Conservation (phyloP, 2,113 vertebrate species). For the Tichodroma muraria region DNA sequence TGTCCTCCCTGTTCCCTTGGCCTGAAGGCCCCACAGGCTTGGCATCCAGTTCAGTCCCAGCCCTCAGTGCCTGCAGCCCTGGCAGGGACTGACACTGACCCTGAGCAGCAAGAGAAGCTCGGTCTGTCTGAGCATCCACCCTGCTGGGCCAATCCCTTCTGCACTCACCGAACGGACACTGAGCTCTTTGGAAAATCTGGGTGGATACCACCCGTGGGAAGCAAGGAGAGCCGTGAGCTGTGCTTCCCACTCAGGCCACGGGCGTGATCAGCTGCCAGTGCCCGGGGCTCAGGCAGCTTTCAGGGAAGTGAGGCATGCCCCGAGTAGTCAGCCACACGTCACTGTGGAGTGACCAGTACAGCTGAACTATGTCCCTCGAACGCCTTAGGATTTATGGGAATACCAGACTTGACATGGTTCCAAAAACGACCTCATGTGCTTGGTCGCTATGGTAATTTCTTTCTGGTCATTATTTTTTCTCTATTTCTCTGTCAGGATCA, state of each 20-base stretch:
- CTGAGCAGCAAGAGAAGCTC: background rate
- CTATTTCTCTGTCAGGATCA: background rate
- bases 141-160: background rate
- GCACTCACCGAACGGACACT: background rate
- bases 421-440: background rate
- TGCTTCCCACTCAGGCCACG: background rate
- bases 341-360: background rate
- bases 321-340: background rate
- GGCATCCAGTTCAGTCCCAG: background rate
- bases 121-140: background rate
- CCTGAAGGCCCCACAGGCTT: background rate
- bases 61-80: background rate
- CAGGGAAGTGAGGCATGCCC: background rate
- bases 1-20: background rate
- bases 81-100: background rate
- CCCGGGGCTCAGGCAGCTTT: background rate
- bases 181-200: background rate
- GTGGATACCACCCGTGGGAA: background rate
- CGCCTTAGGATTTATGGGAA: background rate
- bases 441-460: too few relatives aligned
- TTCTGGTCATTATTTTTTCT: background rate
- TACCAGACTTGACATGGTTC: background rate
- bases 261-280: background rate
- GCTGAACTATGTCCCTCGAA: background rate
- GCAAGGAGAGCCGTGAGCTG: background rate